phyloP scores from a whole-genome alignment of 2,113 vertebrate species.

The Agelaius tricolor region DNA sequence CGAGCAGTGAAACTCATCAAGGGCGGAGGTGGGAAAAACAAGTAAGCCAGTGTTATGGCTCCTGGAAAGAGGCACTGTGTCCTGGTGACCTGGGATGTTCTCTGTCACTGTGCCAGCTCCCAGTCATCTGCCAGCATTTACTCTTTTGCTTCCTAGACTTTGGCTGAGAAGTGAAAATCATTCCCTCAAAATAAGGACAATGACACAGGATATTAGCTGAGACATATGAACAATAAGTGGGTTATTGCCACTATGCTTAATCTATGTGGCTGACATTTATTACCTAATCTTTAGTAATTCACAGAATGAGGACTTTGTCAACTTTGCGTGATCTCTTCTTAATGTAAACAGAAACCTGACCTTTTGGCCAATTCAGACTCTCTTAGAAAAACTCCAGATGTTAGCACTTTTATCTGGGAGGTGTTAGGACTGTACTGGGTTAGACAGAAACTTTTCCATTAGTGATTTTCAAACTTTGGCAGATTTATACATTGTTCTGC shows the following conservation, averaged over 20 bases:
- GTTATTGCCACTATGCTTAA: background rate
- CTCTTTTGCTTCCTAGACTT: background rate
- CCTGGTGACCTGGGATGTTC: background rate
- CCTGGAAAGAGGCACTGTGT: background rate
- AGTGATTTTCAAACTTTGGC: background rate
- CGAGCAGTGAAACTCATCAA: background rate
- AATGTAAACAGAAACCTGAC: background rate
- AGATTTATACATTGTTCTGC: background rate
- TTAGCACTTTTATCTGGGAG: background rate
- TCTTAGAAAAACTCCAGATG: background rate
- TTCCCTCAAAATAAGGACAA: background rate
- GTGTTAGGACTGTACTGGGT: background rate
- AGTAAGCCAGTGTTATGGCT: background rate
- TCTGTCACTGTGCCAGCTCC: background rate
- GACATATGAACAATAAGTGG: background rate
- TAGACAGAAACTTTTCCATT: background rate
- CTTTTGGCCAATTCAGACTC: background rate
- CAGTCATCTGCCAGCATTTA: background rate
- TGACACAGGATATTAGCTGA: background rate
- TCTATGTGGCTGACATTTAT: background rate
- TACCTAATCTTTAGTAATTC: background rate
- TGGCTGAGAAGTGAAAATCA: background rate
- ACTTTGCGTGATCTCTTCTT: background rate
- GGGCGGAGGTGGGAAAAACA: background rate
- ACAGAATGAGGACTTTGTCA: background rate